Conservation (phyloP, 2,113 vertebrate species). For the Tragelaphus buxtoni region DNA sequence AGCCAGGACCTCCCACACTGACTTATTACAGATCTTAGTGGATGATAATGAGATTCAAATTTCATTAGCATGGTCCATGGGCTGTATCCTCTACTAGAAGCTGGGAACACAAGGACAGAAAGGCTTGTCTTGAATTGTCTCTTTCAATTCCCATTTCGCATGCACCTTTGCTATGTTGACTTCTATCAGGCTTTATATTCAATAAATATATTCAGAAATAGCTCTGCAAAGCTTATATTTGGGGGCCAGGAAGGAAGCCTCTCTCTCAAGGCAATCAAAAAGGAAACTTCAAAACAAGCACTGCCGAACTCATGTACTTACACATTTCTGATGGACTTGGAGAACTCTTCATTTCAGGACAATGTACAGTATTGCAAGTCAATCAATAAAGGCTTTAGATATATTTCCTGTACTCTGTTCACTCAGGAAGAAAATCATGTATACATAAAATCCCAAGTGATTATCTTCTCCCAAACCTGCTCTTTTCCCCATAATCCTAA, state of each 20-base stretch:
- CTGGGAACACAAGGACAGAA: not conserved
- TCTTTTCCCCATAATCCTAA: not conserved
- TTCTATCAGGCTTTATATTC: not conserved
- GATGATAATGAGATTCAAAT: not conserved
- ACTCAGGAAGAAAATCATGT: not conserved
- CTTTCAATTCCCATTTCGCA: not conserved
- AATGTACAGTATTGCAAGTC: not conserved
- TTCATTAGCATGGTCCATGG: not conserved
- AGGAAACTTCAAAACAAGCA: not conserved
- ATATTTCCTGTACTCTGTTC: not conserved
- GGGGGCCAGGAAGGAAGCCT: not conserved
- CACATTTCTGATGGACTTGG: not conserved
- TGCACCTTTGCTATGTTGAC: not conserved
- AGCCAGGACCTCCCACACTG: not conserved
- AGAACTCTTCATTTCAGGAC: conserved; percentile 21
- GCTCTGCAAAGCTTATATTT: not conserved
- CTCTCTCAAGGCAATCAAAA: not conserved
- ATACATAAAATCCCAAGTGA: not conserved
- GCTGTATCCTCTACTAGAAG: not conserved
- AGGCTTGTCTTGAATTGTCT: not conserved
- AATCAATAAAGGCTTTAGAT: not conserved
- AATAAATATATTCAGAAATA: not conserved
- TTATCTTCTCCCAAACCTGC: not conserved
- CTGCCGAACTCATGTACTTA: not conserved
- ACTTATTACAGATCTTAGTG: not conserved